Base-by-base conservation (phyloP, 2,888 invertebrate species). In the Pammene aurita region DNA sequence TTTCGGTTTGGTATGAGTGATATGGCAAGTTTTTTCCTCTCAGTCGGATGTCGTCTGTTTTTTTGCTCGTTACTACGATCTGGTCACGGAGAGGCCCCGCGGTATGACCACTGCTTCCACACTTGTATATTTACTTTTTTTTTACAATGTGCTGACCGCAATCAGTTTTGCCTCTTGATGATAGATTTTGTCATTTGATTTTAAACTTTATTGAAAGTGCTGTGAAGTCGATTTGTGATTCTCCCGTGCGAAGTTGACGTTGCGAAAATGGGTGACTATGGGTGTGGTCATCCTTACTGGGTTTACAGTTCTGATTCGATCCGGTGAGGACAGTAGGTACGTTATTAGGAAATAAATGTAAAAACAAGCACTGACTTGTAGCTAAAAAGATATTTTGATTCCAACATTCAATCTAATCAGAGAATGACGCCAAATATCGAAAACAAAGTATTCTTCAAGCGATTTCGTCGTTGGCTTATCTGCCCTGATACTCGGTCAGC, bases 1-100 rank as follows among this genome's bases (percentile, higher is more conserved):
- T 57, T 57, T 56, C 41, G 56, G 56, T 57, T 63, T 44, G 42
- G 73, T 66, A 71, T 71, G 72, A 75, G 74, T 76, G 75, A 74
- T 74, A 75, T 72, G 70, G 75, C 76, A 69, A 74, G 73, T 78
- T 78, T 79, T 83, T 83, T 87, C n/a, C 84, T 83, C 80, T 75
- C 74, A 70, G 73, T 83, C 79, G 83, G 82, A 84, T 87, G 87
- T 86, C 84, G 85, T 82, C 82, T 80, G 82, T 84, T 90, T 91
- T n/a, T 91, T 91, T 91, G 90, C 90, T 90, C 87, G 89, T 89
- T 89, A 89, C 84, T 69, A 76, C 80, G 85, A 81, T 78, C 83
- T 86, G 83, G 87, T 90, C 89, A 90, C 89, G 80, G 82, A 75
- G 86, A 82, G 89, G 87, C 88, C 85, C 81, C 80, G 77, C 75